phyloP scores from a whole-genome alignment of 2,888 invertebrate genomes.

The Pyrrhia umbra region DNA sequence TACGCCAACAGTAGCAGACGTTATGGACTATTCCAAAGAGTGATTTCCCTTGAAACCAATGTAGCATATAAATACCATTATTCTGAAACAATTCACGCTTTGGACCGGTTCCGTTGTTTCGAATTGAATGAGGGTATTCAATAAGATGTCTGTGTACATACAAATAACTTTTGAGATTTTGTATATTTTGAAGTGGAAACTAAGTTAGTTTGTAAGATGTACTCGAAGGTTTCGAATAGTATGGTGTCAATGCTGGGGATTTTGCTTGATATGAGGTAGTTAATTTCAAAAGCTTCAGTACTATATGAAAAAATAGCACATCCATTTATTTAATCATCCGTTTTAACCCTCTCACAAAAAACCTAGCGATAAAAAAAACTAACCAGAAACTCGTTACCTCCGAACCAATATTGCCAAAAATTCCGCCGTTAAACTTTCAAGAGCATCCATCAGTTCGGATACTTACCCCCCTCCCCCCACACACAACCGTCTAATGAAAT shows the following conservation, averaged over 20 bases:
- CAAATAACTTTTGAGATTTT: slow-evolving; percentile 62
- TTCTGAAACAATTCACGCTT: slow-evolving; percentile 88
- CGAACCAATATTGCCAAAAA: slow-evolving; percentile 69
- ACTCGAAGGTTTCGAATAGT: slow-evolving; percentile 52
- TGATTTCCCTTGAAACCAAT: slow-evolving; percentile 90
- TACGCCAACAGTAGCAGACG: slow-evolving; percentile 74
- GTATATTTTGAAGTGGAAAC: slow-evolving; percentile 52
- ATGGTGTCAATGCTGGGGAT: slow-evolving; percentile 14
- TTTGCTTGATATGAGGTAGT: background rate
- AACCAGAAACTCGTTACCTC: slow-evolving; percentile 42
- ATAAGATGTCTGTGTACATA: slow-evolving; percentile 62
- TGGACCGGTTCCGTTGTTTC: slow-evolving; percentile 78
- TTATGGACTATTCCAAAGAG: slow-evolving; percentile 85
- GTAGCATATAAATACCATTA: slow-evolving; percentile 90
- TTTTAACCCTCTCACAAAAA: slow-evolving; percentile 12
- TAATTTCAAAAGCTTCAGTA: background rate
- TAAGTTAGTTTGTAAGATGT: slow-evolving; percentile 54
- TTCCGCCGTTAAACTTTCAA: slow-evolving; percentile 66
- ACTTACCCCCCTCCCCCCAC: slow-evolving; percentile 72
- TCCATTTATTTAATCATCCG: background rate
- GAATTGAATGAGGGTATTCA: slow-evolving; percentile 65
- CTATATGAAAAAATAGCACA: background rate
- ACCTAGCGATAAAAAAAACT: slow-evolving; percentile 14
- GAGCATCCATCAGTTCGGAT: slow-evolving; percentile 64
- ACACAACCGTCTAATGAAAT: slow-evolving; percentile 83